phyloP scores from a whole-genome alignment of 2,113 vertebrate species.

The Numida meleagris region DNA sequence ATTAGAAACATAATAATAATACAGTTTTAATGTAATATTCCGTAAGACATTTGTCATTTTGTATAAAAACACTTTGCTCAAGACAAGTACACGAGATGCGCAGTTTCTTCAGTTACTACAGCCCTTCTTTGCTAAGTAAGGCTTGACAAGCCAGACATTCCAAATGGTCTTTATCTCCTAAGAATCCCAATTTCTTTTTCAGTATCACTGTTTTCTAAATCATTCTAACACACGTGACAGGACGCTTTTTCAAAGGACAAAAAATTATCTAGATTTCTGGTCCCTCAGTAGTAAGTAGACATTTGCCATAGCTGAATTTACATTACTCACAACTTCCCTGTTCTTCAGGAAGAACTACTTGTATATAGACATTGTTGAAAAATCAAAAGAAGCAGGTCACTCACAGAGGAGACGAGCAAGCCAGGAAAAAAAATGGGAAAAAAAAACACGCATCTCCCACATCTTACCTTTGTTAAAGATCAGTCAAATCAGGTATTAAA shows the following conservation, averaged over 20 bases:
- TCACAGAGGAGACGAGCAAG: neutral
- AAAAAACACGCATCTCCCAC: neutral
- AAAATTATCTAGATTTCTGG: neutral
- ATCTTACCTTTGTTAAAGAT: neutral
- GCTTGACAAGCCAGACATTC: neutral
- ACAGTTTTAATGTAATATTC: neutral
- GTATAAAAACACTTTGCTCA: neutral
- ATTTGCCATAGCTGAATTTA: neutral
- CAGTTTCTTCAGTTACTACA: neutral
- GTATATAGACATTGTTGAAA: neutral
- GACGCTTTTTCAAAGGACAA: neutral
- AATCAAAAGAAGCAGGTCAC: neutral
- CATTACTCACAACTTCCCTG: neutral
- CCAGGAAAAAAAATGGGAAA: neutral
- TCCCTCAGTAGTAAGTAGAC: neutral
- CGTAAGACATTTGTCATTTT: neutral
- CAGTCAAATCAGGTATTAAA: neutral
- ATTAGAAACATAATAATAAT: neutral
- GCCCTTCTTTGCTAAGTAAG: neutral
- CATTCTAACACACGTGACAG: neutral
- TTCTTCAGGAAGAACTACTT: neutral
- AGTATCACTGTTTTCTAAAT: neutral
- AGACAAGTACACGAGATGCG: neutral
- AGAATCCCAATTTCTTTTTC: neutral
- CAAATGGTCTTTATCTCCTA: neutral